Percentiles rank a stretch among this genome's conserved stretches.
phyloP scores from a whole-genome alignment of 2,113 vertebrate genomes.

The Melanotaenia duboulayi region DNA sequence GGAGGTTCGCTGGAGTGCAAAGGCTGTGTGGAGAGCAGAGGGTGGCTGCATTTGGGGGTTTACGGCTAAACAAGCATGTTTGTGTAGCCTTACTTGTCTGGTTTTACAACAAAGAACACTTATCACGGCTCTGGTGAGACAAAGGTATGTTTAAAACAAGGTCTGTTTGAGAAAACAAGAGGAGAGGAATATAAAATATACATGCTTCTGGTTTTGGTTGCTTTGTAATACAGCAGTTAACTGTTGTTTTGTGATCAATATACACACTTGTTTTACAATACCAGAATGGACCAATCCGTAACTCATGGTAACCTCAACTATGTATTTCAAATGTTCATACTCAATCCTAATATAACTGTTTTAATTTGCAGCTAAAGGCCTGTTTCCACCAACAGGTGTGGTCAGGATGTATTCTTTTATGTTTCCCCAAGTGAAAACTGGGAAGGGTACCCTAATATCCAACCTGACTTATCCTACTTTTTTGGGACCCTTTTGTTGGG shows the following conservation, averaged over 20 bases:
- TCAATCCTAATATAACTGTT: neutral
- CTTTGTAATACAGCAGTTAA: neutral
- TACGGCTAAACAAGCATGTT: slow-evolving; percentile 51
- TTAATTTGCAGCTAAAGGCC: too few relatives aligned
- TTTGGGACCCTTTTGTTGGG: too few relatives aligned
- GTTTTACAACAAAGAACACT: slow-evolving; percentile 50
- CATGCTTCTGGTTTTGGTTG: slow-evolving; percentile 11
- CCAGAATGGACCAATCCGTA: neutral
- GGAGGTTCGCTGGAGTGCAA: slow-evolving; percentile 24
- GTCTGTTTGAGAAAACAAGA: neutral
- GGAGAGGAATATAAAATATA: slow-evolving; percentile 1
- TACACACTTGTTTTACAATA: neutral
- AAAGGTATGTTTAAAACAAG: slow-evolving; percentile 16
- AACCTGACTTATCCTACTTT: too few relatives aligned
- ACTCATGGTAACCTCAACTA: neutral
- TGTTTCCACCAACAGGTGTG: too few relatives aligned
- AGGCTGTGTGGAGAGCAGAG: slow-evolving; percentile 27
- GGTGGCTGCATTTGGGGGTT: slow-evolving; percentile 20
- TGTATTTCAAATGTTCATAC: neutral
- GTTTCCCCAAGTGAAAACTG: too few relatives aligned
- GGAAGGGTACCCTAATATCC: too few relatives aligned
- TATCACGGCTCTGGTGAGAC: slow-evolving; percentile 17
- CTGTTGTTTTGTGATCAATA: neutral
- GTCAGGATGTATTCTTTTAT: too few relatives aligned
- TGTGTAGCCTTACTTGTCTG: slow-evolving; percentile 47